Percentiles rank a stretch among this genome's conserved stretches.
phyloP scores from a whole-genome alignment of 2,888 invertebrate genomes.

The Mythimna albipuncta region DNA sequence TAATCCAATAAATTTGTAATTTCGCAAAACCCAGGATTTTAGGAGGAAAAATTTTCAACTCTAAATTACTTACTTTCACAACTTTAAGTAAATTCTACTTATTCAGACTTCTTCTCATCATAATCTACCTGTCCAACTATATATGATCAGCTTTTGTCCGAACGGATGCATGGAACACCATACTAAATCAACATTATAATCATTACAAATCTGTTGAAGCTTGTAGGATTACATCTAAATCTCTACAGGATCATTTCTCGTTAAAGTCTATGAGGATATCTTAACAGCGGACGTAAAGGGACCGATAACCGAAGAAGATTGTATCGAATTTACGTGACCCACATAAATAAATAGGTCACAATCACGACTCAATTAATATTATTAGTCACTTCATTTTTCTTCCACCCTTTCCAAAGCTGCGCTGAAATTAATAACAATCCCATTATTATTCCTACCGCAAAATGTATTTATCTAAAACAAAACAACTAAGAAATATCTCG shows the following conservation, averaged over 20 bases:
- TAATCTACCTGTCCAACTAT: too few relatives aligned
- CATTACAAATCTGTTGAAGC: constrained; percentile 2
- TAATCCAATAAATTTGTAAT: too few relatives aligned
- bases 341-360: constrained; percentile 50
- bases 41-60: too few relatives aligned
- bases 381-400: constrained; percentile 40
- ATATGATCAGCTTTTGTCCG: too few relatives aligned
- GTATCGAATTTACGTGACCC: constrained; percentile 50
- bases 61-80: too few relatives aligned
- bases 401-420: constrained; percentile 45
- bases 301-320: constrained; percentile 39
- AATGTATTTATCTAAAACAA: constrained; percentile 74
- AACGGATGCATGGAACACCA: too few relatives aligned
- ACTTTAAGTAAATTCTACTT: too few relatives aligned
- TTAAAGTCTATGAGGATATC: constrained; percentile 30
- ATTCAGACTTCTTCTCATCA: too few relatives aligned
- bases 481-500: constrained; percentile 75
- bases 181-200: not conserved
- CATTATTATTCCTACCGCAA: constrained; percentile 70
- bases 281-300: constrained; percentile 19
- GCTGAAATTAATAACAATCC: constrained; percentile 69
- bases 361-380: constrained; percentile 32
- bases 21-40: too few relatives aligned
- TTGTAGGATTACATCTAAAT: constrained; percentile 19
- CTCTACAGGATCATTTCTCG: constrained; percentile 18